A percentile compares a stretch with the other conserved stretches of the same genome.
These are phyloP conservation scores for Lacerta bilineata DNA, from an alignment of 2,797 vertebrate species.

Conservation along the genomic window DNA sequence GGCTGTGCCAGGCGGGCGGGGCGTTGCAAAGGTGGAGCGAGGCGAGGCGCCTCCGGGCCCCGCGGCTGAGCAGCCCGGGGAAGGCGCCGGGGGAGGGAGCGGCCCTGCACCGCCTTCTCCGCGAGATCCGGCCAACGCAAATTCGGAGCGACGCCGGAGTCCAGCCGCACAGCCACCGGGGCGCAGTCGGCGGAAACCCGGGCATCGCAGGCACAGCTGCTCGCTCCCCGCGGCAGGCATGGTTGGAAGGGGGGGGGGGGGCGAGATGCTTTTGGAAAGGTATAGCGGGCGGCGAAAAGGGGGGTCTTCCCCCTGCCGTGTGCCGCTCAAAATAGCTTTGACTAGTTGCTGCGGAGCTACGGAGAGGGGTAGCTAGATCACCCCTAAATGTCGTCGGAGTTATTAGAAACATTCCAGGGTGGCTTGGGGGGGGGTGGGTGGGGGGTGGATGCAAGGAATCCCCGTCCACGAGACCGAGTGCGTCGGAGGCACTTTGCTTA, in stretches of 20 bases:
- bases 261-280: background rate
- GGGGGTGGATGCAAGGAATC: background rate
- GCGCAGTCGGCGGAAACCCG: too few species aligned
- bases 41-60: background rate
- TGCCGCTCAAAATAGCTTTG: background rate
- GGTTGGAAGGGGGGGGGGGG: too few species aligned
- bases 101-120: too few species aligned
- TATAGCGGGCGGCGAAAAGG: too few species aligned
- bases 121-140: background rate
- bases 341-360: background rate
- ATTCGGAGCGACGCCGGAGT: background rate
- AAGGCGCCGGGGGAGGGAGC: too few species aligned
- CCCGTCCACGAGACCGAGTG: background rate
- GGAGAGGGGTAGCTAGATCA: too few species aligned
- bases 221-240: too few species aligned
- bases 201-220: background rate
- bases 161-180: background rate
- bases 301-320: background rate
- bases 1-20: background rate
- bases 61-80: too few species aligned
- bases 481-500: background rate
- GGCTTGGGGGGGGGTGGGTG: background rate
- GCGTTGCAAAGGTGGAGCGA: conserved; percentile 20
- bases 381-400: too few species aligned
- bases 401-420: too few species aligned